These are phyloP conservation scores for Athalia rosae DNA, from an alignment of 2,888 invertebrate genomes.

Conservation along the genomic window DNA sequence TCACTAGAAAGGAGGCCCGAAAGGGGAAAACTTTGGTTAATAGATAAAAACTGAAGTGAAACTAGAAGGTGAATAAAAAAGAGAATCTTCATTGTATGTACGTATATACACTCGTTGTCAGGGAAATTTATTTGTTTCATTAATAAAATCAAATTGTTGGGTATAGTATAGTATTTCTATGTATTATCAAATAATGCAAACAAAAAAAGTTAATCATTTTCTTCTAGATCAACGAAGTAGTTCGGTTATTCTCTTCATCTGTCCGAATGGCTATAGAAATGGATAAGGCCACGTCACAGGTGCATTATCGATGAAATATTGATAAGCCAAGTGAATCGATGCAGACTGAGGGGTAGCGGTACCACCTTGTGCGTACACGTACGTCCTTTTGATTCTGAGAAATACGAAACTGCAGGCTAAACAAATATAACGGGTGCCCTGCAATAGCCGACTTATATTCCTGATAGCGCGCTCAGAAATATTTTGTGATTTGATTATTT, in stretches of 20 bases:
- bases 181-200: too few relatives aligned
- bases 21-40: conserved; percentile 30
- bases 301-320: conserved; percentile 54
- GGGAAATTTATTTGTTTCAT: neutral
- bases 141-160: too few relatives aligned
- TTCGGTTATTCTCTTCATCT: conserved; percentile 1
- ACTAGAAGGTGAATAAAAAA: conserved; percentile 14
- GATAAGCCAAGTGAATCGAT: conserved; percentile 51
- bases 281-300: conserved; percentile 43
- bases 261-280: conserved; percentile 28
- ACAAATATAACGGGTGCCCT: conserved; percentile 43
- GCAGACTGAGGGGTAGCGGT: conserved; percentile 50
- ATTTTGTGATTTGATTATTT: too few relatives aligned
- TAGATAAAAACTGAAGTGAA: conserved; percentile 36
- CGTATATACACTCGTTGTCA: neutral
- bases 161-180: too few relatives aligned
- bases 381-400: conserved; percentile 44
- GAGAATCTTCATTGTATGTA: too few relatives aligned
- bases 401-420: conserved; percentile 16
- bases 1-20: neutral
- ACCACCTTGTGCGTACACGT: conserved; percentile 53
- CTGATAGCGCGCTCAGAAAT: too few relatives aligned
- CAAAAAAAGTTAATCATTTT: neutral
- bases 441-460: too few relatives aligned
- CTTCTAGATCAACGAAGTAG: neutral